Evolutionary conservation across 30 jellyfish, hydroid and myxozoan genomes (phyloP).

Genomic region (Chrysaora quinquecirrha): DNA sequence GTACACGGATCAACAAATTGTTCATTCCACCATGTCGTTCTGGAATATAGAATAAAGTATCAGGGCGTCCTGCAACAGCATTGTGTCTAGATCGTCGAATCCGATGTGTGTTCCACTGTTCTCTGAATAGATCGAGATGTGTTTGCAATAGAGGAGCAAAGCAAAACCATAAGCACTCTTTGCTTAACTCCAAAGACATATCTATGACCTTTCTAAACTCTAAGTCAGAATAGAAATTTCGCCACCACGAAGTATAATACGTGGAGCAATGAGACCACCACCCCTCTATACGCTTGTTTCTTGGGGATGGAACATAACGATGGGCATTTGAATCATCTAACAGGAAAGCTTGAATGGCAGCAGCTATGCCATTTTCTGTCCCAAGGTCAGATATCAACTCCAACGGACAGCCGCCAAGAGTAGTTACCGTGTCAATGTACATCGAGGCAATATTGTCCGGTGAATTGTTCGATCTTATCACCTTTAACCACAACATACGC

Average conservation of each 20-base stretch:
- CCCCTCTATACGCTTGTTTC: conserved; percentile 34
- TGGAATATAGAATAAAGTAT: background rate
- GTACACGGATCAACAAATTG: background rate
- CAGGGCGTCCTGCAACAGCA: background rate
- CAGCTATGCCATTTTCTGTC: conserved; percentile 12
- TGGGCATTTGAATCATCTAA: conserved; percentile 10
- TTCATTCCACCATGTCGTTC: background rate
- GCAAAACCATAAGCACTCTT: conserved; percentile 8
- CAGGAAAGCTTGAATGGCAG: conserved; percentile 16
- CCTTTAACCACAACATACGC: conserved; percentile 10
- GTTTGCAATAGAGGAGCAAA: background rate
- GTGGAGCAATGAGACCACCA: conserved; percentile 6
- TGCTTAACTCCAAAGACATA: background rate
- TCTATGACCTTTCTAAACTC: background rate
- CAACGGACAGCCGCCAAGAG: background rate
- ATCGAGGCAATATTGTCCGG: background rate
- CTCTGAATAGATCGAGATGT: background rate
- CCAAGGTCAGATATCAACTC: conserved; percentile 18
- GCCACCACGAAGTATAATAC: conserved; percentile 9
- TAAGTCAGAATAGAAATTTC: conserved; percentile 11
- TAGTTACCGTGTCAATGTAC: background rate
- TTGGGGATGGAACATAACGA: conserved; percentile 29
- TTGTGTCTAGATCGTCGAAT: background rate
- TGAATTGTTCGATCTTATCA: conserved; percentile 1
- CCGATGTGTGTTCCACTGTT: conserved; percentile 15